A percentile compares a stretch with the other conserved stretches of the same genome.
These are phyloP conservation scores for Ditylenchus dipsaci DNA, from an alignment of 1,140 invertebrate species.

Conservation along the genomic window DNA sequence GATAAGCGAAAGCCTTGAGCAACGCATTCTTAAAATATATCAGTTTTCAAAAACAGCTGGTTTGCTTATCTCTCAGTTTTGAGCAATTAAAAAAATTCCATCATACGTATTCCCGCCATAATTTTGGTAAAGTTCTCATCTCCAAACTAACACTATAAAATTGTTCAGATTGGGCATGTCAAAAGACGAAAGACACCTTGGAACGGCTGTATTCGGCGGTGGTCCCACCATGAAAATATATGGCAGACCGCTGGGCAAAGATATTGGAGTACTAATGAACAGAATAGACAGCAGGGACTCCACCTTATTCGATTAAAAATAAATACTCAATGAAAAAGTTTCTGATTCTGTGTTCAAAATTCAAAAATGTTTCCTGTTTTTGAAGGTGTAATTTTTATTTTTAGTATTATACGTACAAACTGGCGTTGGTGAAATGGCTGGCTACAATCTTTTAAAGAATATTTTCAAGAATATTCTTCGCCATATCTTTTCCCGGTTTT, in stretches of 20 bases:
- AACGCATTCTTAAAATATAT: too few relatives aligned
- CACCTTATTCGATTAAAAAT: neutral
- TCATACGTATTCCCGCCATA: neutral
- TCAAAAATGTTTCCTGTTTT: neutral
- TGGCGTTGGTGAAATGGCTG: neutral
- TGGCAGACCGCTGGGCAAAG: slow-evolving; percentile 25
- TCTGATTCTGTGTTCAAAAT: neutral
- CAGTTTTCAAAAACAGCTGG: too few relatives aligned
- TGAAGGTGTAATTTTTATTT: neutral
- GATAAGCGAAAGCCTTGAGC: too few relatives aligned
- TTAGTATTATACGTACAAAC: too few relatives aligned
- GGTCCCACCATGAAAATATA: slow-evolving; percentile 30
- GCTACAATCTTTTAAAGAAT: neutral
- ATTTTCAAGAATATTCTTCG: neutral
- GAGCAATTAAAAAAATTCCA: neutral
- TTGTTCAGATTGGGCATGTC: slow-evolving; percentile 30
- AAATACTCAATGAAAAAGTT: neutral
- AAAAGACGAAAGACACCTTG: slow-evolving; percentile 18
- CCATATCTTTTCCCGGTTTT: too few relatives aligned
- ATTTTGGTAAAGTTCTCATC: too few relatives aligned
- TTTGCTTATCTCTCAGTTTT: neutral
- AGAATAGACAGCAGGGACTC: too few relatives aligned
- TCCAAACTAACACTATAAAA: too few relatives aligned
- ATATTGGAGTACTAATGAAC: slow-evolving; percentile 23
- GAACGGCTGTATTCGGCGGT: slow-evolving; percentile 25